phyloP scores from a whole-genome alignment of 2,113 vertebrate species.

The Ceyx margarethae region DNA sequence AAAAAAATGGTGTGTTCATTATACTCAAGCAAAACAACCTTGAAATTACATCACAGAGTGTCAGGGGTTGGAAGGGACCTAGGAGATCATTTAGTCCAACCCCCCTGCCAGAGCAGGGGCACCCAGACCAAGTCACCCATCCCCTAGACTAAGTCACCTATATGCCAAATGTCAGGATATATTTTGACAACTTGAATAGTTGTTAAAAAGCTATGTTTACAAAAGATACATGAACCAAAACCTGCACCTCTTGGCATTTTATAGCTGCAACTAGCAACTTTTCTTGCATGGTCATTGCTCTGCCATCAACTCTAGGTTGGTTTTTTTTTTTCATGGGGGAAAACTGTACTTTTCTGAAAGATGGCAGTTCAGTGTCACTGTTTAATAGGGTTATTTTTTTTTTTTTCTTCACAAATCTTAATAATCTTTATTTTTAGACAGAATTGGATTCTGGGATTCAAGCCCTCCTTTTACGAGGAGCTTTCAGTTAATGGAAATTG shows the following conservation, averaged over 20 bases:
- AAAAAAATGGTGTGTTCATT: fast-evolving
- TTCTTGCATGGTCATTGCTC: background rate
- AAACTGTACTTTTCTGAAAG: background rate
- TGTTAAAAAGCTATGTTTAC: background rate
- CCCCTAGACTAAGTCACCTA: too few species aligned
- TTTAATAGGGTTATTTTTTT: background rate
- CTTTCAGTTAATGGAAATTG: background rate
- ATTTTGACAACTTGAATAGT: background rate
- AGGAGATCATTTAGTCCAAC: too few species aligned
- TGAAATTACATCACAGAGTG: background rate
- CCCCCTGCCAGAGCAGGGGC: too few species aligned
- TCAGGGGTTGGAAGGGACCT: too few species aligned
- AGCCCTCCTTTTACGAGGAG: background rate
- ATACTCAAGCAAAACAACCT: background rate
- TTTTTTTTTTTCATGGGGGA: too few species aligned
- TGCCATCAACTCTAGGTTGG: background rate
- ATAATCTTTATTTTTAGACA: background rate
- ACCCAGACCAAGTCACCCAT: too few species aligned
- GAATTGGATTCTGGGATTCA: background rate
- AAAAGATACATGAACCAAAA: background rate
- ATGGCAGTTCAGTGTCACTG: background rate
- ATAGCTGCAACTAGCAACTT: background rate
- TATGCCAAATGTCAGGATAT: background rate
- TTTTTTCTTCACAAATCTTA: background rate
- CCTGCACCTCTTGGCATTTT: background rate